Conservation (phyloP, 2,113 vertebrate genomes). For the Hystrix brachyura region DNA sequence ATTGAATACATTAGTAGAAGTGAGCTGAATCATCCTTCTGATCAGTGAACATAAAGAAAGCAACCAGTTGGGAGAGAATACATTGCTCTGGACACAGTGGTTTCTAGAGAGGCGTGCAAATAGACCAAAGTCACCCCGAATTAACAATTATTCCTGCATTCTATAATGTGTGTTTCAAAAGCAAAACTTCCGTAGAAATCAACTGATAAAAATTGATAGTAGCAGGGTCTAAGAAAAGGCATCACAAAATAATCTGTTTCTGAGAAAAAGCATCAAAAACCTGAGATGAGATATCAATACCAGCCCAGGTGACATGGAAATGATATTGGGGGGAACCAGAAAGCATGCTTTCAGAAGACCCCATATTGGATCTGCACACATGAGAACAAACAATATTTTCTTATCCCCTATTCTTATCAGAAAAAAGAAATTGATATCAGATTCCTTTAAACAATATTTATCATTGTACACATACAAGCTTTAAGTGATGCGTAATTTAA, state of each 20-base stretch:
- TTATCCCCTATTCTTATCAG: background rate
- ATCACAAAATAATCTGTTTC: background rate
- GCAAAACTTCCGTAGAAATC: background rate
- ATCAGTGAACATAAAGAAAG: constrained; percentile 4
- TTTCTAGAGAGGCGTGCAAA: background rate
- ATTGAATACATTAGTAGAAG: background rate
- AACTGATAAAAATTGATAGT: background rate
- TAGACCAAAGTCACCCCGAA: background rate
- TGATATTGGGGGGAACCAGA: accelerated
- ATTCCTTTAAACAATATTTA: background rate
- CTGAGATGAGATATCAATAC: background rate
- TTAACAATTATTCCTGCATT: background rate
- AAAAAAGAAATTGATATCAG: constrained; percentile 19
- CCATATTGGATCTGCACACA: background rate
- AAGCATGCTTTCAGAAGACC: background rate
- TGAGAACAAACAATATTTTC: background rate
- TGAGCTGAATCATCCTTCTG: background rate
- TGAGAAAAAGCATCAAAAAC: background rate
- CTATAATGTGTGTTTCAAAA: background rate
- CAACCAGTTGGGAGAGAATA: background rate
- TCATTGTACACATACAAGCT: accelerated
- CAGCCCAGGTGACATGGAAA: background rate
- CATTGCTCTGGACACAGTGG: background rate
- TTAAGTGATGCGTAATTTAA: background rate
- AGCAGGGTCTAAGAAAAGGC: background rate